Percentiles rank a stretch among this genome's conserved stretches.
Evolutionary conservation across 1,140 invertebrate species (phyloP).

Genomic region (Euschistus heros): DNA sequence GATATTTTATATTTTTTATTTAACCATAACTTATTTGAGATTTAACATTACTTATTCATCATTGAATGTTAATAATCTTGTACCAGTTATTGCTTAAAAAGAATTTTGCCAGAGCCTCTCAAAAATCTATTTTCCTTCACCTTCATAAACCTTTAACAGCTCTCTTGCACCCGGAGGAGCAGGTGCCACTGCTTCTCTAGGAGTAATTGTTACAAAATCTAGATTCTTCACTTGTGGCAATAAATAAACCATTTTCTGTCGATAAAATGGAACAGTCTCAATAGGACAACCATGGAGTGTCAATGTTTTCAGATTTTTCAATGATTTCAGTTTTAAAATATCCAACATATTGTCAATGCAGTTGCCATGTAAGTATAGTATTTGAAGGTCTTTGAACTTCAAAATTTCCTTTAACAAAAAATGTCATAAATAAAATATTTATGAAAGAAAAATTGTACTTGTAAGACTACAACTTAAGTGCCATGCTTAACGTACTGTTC

Average conservation of each 20-base stretch:
- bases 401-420: slow-evolving; percentile 28
- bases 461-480: too few species aligned
- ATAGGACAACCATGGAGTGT: slow-evolving; percentile 46
- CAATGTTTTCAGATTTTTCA: slow-evolving; percentile 38
- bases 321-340: slow-evolving; percentile 35
- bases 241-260: slow-evolving; percentile 38
- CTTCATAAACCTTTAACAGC: not conserved
- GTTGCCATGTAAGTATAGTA: slow-evolving; percentile 44
- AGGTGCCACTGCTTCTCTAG: slow-evolving; percentile 22
- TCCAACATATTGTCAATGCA: slow-evolving; percentile 37
- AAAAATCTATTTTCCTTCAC: not conserved
- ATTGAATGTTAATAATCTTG: too few species aligned
- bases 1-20: too few species aligned
- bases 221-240: slow-evolving; percentile 37
- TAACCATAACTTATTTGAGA: too few species aligned
- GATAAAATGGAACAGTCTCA: slow-evolving; percentile 37
- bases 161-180: slow-evolving; percentile 24
- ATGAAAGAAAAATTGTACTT: too few species aligned
- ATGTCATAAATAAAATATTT: not conserved
- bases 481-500: too few species aligned
- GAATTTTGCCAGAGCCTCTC: too few species aligned
- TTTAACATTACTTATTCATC: too few species aligned
- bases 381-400: slow-evolving; percentile 35
- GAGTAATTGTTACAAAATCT: slow-evolving; percentile 26
- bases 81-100: too few species aligned